Evolutionary conservation across 2,888 invertebrate species (phyloP).

Genomic region (Ophion costatus): DNA sequence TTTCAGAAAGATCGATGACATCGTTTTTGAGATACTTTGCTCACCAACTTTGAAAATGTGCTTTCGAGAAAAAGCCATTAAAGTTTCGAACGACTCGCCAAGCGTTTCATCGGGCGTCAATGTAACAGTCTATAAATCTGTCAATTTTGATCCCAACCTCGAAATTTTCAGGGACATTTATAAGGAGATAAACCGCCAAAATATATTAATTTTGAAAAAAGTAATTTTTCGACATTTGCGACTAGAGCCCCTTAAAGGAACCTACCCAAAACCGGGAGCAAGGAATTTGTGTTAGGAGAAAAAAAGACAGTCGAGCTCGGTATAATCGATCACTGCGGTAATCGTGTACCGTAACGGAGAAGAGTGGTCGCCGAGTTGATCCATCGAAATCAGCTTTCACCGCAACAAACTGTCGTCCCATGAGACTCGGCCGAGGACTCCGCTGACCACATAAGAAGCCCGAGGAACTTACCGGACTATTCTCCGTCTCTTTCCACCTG

Average conservation of each 20-base stretch:
- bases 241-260: background rate
- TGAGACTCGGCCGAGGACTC: constrained; percentile 47
- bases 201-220: too few relatives aligned
- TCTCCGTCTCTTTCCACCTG: constrained; percentile 15
- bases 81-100: too few relatives aligned
- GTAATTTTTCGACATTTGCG: too few relatives aligned
- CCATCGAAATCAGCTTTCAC: constrained; percentile 61
- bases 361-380: constrained; percentile 55
- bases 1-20: too few relatives aligned
- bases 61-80: too few relatives aligned
- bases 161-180: too few relatives aligned
- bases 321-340: constrained; percentile 51
- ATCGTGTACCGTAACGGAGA: constrained; percentile 57
- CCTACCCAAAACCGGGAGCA: constrained; percentile 5
- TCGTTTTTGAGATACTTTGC: too few relatives aligned
- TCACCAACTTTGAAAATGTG: too few relatives aligned
- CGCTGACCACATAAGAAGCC: constrained; percentile 50
- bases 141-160: too few relatives aligned
- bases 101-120: too few relatives aligned
- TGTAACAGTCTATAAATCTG: too few relatives aligned
- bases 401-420: constrained; percentile 63
- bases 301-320: constrained; percentile 27
- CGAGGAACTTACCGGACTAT: constrained; percentile 32
- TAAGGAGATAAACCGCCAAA: too few relatives aligned
- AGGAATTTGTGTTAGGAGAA: constrained; percentile 23